A percentile compares a stretch with the other conserved stretches of the same genome.
Conservation (phyloP, 2,888 invertebrate genomes). For the Andricus quercusramuli region DNA sequence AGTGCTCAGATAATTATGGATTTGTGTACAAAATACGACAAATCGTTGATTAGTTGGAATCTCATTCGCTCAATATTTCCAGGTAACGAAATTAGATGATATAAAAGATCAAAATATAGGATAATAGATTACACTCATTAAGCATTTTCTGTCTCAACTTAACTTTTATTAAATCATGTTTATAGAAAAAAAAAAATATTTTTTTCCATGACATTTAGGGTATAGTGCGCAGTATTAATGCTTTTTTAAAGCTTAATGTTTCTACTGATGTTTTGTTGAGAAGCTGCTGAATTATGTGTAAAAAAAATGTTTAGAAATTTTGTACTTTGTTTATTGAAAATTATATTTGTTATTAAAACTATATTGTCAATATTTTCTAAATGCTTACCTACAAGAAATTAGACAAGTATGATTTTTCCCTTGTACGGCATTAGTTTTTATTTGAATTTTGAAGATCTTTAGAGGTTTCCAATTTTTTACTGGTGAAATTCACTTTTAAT, state of each 20-base stretch:
- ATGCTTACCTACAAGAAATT: not conserved
- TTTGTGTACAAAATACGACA: constrained; percentile 81
- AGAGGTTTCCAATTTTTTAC: not conserved
- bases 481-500: not conserved
- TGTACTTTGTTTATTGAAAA: not conserved
- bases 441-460: not conserved
- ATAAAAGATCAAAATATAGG: constrained; percentile 34
- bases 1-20: constrained; percentile 82
- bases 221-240: not conserved
- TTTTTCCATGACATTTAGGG: not conserved
- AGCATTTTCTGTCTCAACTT: not conserved
- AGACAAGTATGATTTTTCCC: not conserved
- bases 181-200: not conserved
- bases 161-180: not conserved
- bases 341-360: not conserved
- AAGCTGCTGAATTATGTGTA: not conserved
- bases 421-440: too few relatives aligned
- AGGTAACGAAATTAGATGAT: constrained; percentile 68
- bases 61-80: constrained; percentile 74
- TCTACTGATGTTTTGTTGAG: too few relatives aligned
- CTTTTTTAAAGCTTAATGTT: not conserved
- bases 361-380: not conserved
- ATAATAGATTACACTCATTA: not conserved
- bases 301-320: not conserved
- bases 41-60: constrained; percentile 80